Conservation (phyloP, 2,888 invertebrate genomes). For the Pandemis cinnamomeana region DNA sequence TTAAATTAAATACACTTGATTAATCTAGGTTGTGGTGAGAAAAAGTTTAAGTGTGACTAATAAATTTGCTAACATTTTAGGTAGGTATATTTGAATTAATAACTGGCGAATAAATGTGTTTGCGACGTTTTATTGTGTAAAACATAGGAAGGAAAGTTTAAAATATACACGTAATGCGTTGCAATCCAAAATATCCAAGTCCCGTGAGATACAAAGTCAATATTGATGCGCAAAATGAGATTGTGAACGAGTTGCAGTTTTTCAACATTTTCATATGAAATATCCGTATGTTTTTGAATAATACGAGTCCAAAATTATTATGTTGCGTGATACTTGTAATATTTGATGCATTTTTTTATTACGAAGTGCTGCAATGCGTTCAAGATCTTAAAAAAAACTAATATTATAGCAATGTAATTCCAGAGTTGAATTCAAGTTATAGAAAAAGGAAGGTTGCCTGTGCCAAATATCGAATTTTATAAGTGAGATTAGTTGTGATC, state of each 20-base stretch:
- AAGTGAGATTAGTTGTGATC: too few species aligned
- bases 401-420: not conserved
- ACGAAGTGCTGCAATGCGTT: not conserved
- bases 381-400: not conserved
- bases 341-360: not conserved
- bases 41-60: not conserved
- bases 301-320: not conserved
- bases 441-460: not conserved
- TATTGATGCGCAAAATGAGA: not conserved
- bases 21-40: not conserved
- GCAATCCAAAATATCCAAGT: not conserved
- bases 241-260: not conserved
- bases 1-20: not conserved
- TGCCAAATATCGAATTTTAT: not conserved
- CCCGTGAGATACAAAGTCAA: not conserved
- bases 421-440: not conserved
- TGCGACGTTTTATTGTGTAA: not conserved
- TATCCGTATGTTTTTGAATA: not conserved
- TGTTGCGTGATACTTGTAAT: not conserved
- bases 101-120: not conserved
- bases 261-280: not conserved
- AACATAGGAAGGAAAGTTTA: not conserved
- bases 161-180: not conserved
- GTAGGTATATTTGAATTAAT: not conserved
- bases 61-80: not conserved